These are phyloP conservation scores for Clistopyga incitator DNA, from an alignment of 2,888 invertebrate species.

Conservation along the genomic window DNA sequence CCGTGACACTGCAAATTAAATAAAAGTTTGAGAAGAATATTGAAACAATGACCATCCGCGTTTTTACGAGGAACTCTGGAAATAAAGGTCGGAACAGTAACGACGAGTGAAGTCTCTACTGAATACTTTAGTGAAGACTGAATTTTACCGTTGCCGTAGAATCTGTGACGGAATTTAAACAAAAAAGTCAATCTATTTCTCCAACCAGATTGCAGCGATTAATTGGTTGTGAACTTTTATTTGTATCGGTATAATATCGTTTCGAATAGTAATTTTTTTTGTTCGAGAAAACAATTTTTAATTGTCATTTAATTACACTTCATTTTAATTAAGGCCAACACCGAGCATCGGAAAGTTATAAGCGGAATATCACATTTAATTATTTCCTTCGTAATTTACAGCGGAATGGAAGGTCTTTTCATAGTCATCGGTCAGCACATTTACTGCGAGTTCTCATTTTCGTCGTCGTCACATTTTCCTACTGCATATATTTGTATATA, in stretches of 20 bases:
- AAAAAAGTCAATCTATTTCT: too few relatives aligned
- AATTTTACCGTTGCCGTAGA: conserved; percentile 20
- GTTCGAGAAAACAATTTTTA: not conserved
- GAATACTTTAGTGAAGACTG: conserved; percentile 52
- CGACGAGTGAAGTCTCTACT: not conserved
- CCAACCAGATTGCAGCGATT: too few relatives aligned
- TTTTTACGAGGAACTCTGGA: conserved; percentile 5
- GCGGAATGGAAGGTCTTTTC: not conserved
- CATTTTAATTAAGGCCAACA: not conserved
- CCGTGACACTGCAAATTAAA: not conserved
- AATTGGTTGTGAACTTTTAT: not conserved
- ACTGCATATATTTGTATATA: conserved; percentile 17
- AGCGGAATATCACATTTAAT: not conserved
- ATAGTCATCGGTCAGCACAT: not conserved
- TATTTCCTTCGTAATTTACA: not conserved
- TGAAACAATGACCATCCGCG: not conserved
- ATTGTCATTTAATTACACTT: not conserved
- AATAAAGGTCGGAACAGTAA: not conserved
- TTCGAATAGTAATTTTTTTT: not conserved
- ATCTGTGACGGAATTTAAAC: not conserved
- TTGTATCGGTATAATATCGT: not conserved
- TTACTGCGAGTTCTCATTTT: not conserved
- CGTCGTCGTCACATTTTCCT: not conserved
- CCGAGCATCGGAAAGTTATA: not conserved
- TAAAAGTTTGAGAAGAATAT: not conserved